Conservation (phyloP, 2,797 vertebrate genomes). For the Orientallactaga sibirica region DNA sequence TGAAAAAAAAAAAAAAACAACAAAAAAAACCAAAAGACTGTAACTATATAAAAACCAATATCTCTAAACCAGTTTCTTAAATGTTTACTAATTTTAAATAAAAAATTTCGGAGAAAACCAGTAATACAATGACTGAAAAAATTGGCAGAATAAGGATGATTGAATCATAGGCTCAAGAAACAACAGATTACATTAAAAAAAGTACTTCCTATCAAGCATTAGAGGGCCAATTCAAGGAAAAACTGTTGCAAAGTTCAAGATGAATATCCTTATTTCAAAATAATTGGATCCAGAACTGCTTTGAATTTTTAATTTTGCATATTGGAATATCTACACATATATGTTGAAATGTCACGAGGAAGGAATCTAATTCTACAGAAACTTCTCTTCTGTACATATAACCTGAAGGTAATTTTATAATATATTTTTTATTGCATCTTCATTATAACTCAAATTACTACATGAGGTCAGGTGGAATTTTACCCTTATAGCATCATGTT, state of each 20-base stretch:
- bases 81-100: constrained; percentile 46
- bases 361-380: background rate
- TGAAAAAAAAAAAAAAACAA: constrained; percentile 23
- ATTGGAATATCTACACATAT: background rate
- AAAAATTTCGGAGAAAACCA: background rate
- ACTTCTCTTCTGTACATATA: background rate
- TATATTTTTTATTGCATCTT: background rate
- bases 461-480: background rate
- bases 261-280: background rate
- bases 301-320: background rate
- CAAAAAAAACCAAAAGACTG: background rate
- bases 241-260: background rate
- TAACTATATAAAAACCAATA: background rate
- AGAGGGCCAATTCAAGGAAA: background rate
- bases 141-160: background rate
- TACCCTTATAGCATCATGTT: background rate
- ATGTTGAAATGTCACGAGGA: background rate
- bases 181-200: background rate
- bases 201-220: background rate
- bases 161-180: background rate
- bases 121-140: background rate
- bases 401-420: background rate
- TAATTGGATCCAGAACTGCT: background rate
- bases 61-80: constrained; percentile 52
- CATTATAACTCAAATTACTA: background rate